Percentiles rank a stretch among this genome's conserved stretches.
Conservation (phyloP, 1,140 invertebrate species). For the Protaetia brevitarsis region DNA sequence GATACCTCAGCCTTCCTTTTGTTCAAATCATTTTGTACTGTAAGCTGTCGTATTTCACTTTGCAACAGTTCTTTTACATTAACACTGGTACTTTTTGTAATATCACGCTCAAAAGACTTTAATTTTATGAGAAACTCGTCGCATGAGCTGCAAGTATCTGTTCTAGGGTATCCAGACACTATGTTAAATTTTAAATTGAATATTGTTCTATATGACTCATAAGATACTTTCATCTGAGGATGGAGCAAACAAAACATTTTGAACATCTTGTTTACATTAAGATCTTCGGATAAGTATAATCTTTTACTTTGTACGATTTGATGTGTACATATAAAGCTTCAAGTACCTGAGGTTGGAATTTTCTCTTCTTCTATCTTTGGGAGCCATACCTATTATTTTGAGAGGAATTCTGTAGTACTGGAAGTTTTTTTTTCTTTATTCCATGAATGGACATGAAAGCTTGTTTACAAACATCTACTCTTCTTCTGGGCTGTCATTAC, state of each 20-base stretch:
- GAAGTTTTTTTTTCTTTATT: background rate
- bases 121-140: slow-evolving; percentile 20
- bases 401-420: background rate
- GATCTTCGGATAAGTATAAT: slow-evolving; percentile 30
- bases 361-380: slow-evolving; percentile 13
- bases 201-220: slow-evolving; percentile 20
- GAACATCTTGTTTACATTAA: slow-evolving; percentile 30
- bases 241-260: slow-evolving; percentile 20
- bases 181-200: slow-evolving; percentile 31
- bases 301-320: slow-evolving; percentile 24
- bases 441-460: slow-evolving; percentile 18
- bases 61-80: slow-evolving; percentile 18
- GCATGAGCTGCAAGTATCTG: slow-evolving; percentile 28
- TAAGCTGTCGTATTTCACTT: background rate
- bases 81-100: background rate
- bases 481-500: background rate
- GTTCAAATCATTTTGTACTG: slow-evolving; percentile 22
- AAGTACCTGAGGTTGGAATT: background rate
- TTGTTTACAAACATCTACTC: background rate
- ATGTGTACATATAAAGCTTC: background rate
- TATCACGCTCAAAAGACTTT: background rate
- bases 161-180: slow-evolving; percentile 29
- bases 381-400: background rate
- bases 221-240: slow-evolving; percentile 13
- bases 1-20: slow-evolving; percentile 31